phyloP scores from a whole-genome alignment of 92 coral and sea anemone species.

The Parazoanthus darwini region DNA sequence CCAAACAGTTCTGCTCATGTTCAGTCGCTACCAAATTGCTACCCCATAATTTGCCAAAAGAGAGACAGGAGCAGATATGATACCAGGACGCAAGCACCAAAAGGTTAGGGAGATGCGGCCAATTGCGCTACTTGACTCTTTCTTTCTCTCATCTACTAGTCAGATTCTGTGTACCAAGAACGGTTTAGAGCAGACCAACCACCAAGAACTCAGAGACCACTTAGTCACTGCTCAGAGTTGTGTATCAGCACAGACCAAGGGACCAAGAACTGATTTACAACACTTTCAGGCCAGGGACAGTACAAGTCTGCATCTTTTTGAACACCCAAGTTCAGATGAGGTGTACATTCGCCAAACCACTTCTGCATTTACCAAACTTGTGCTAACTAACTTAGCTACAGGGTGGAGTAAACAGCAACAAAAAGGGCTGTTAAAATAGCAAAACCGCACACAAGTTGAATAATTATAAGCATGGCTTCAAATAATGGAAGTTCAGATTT shows the following conservation, averaged over 20 bases:
- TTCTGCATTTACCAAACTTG: conserved; percentile 52
- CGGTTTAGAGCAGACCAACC: conserved; percentile 33
- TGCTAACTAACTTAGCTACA: conserved; percentile 67
- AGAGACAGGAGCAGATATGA: conserved; percentile 35
- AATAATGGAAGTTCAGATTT: neutral
- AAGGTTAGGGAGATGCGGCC: conserved; percentile 34
- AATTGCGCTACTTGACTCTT: conserved; percentile 38
- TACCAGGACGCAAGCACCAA: conserved; percentile 44
- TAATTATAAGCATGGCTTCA: neutral
- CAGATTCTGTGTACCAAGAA: conserved; percentile 42
- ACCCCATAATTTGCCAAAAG: conserved; percentile 45
- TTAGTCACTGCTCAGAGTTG: conserved; percentile 43
- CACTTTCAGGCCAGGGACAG: conserved; percentile 42
- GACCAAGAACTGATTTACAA: conserved; percentile 41
- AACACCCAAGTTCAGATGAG: conserved; percentile 44
- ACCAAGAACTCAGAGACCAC: conserved; percentile 39
- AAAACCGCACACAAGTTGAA: neutral
- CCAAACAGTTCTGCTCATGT: conserved; percentile 41
- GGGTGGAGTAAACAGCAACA: conserved; percentile 61
- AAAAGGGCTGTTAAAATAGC: conserved; percentile 47
- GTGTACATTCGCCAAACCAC: conserved; percentile 49
- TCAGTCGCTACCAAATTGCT: conserved; percentile 43
- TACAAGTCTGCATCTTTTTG: conserved; percentile 29
- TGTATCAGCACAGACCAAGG: conserved; percentile 38
- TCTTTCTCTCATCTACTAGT: conserved; percentile 32